These are phyloP conservation scores for Taenaris catops DNA, from an alignment of 2,888 invertebrate species.

Conservation along the genomic window DNA sequence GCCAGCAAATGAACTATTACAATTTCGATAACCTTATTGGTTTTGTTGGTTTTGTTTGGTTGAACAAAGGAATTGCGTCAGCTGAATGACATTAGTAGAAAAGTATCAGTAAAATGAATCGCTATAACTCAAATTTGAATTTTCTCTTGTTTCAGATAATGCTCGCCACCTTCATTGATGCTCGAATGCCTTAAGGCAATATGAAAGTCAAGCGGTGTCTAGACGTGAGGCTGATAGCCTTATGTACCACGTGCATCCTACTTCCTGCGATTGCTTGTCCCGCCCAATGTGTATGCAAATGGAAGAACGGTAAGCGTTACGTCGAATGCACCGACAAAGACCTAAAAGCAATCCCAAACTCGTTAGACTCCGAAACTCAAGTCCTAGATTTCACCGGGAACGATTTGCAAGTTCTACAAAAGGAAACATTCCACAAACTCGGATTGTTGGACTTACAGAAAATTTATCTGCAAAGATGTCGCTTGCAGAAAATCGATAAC, in stretches of 20 bases:
- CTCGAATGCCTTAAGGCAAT: conserved; percentile 58
- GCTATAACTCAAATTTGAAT: conserved; percentile 24
- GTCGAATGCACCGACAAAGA: conserved; percentile 92
- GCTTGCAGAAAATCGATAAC: conserved; percentile 87
- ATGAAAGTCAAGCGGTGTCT: conserved; percentile 59
- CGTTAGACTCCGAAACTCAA: conserved; percentile 91
- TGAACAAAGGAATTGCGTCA: conserved; percentile 23
- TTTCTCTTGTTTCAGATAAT: conserved; percentile 69
- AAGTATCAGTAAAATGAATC: conserved; percentile 19
- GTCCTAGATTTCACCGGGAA: conserved; percentile 93
- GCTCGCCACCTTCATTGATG: conserved; percentile 38
- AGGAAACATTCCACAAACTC: conserved; percentile 88
- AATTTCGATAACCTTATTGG: too few relatives aligned
- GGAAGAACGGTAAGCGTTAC: conserved; percentile 95
- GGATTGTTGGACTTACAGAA: conserved; percentile 92
- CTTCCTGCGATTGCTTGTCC: conserved; percentile 83
- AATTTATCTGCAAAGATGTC: conserved; percentile 89
- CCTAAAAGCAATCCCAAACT: conserved; percentile 87
- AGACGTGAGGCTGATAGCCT: conserved; percentile 64
- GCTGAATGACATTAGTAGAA: conserved; percentile 15
- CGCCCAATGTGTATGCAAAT: conserved; percentile 90
- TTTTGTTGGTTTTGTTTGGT: too few relatives aligned
- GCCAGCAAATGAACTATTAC: too few relatives aligned
- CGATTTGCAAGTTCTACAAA: conserved; percentile 87
- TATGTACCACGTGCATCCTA: conserved; percentile 65